A percentile compares a stretch with the other conserved stretches of the same genome.
Conservation (phyloP, 1,140 invertebrate genomes). For the Euschistus heros region DNA sequence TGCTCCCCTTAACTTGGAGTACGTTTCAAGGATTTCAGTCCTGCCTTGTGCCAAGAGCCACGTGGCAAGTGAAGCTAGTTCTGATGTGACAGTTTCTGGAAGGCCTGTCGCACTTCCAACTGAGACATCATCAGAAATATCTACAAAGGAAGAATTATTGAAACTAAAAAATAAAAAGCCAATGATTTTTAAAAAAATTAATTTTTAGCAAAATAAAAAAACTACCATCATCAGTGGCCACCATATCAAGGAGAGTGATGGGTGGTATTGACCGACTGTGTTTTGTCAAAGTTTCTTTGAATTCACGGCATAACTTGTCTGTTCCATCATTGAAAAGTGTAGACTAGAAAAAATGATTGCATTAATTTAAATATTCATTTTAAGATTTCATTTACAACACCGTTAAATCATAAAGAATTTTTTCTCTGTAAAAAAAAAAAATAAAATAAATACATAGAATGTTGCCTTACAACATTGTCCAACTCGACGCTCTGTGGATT, state of each 20-base stretch:
- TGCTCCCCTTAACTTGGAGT: conserved; percentile 62
- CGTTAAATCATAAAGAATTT: too few species aligned
- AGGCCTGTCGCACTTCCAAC: conserved; percentile 20
- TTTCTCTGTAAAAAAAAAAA: too few species aligned
- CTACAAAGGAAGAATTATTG: neutral
- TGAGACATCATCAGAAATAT: conserved; percentile 21
- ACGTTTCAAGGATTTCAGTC: conserved; percentile 68
- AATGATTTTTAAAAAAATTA: neutral
- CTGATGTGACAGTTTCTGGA: conserved; percentile 48
- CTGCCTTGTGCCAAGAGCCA: conserved; percentile 74
- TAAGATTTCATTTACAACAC: neutral
- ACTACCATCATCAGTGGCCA: conserved; percentile 64
- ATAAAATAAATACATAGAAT: too few species aligned
- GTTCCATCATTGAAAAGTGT: conserved; percentile 61
- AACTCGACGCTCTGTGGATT: conserved; percentile 89
- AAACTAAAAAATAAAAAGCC: neutral
- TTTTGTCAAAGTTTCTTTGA: conserved; percentile 71
- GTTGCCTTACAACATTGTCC: conserved; percentile 69
- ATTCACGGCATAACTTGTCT: conserved; percentile 70
- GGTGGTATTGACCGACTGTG: conserved; percentile 79
- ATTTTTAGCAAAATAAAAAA: neutral
- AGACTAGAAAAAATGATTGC: conserved; percentile 42
- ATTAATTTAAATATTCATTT: neutral
- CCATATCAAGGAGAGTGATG: conserved; percentile 71
- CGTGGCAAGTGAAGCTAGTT: conserved; percentile 65